Base-by-base conservation (phyloP, 2,113 vertebrate genomes). In the Gambusia affinis region DNA sequence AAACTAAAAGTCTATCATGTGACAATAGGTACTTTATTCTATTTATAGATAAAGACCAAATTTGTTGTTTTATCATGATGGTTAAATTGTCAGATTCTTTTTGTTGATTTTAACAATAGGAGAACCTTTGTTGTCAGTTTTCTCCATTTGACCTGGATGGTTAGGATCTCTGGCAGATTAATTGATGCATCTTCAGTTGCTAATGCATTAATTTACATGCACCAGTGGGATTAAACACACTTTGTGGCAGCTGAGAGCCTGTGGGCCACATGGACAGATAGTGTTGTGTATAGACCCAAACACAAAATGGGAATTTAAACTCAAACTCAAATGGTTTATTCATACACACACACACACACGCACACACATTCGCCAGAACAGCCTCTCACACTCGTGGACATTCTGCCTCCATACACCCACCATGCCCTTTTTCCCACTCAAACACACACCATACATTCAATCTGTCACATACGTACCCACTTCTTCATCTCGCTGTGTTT, bases 401-500 rank as follows among this genome's bases (percentile, higher is more conserved):
- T 37, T 35, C 54, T 47, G 75, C 72, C 67, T 85, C 60, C 24
- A 60, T 39, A 66, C 19, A 29, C 39, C 37, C 60, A 65, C 44
- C 67, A 75, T 73, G 70, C 72, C 64, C 62, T 63, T 70, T 84
- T 73, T 37, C 51, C 28, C 61, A 54, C 15, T 31, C 51, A 31
- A n/a, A 57, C 31, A 11, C 51, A 76, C 68, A 69, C 68, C 65
- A 64, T 67, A 54, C 67, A 14, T 15, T 29, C 47, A 39, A 29
- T 22, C 29, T 5, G 22, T 22, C 61, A 61, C 72, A 27, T 57
- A n/a, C 57, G 57, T 37, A 76, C 78, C 67, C n/a, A 51, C 68
- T 67, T 68, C 70, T 67, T 77, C 74, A 79, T 80, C 42, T 84
- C 22, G 1, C 68, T 73, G 72, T 79, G 76, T 87, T 89, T 91